A percentile compares a stretch with the other conserved stretches of the same genome.
Conservation (phyloP, 2,888 invertebrate genomes). For the Nemotelus nigrinus region DNA sequence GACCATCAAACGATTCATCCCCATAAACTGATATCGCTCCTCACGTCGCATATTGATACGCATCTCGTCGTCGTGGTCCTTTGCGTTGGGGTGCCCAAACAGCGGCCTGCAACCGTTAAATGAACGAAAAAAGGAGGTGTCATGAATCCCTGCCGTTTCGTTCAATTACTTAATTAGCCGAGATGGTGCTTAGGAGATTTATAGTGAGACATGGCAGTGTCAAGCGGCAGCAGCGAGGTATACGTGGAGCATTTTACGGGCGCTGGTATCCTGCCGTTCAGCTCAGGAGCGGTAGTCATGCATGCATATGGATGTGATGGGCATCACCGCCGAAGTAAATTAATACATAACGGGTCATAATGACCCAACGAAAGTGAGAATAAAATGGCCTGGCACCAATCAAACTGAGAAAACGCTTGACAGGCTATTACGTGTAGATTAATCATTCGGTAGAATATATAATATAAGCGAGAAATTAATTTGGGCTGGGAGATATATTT, state of each 20-base stretch:
- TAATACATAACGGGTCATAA: conserved; percentile 42
- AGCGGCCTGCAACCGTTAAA: not conserved
- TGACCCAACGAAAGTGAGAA: conserved; percentile 34
- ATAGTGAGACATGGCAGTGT: conserved; percentile 52
- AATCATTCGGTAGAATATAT: conserved; percentile 20
- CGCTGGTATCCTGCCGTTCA: conserved; percentile 18
- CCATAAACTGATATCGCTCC: conserved; percentile 22
- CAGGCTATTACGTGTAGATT: conserved; percentile 35
- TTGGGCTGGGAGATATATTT: not conserved
- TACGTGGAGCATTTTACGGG: conserved; percentile 34
- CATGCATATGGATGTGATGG: not conserved
- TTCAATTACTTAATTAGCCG: conserved; percentile 61
- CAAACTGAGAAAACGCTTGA: conserved; percentile 36
- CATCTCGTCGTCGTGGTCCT: not conserved
- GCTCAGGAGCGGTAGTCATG: not conserved
- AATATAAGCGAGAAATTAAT: conserved; percentile 15
- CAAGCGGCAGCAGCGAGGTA: conserved; percentile 51
- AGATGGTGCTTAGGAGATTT: conserved; percentile 56
- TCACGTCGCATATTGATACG: conserved; percentile 24
- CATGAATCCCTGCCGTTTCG: conserved; percentile 59
- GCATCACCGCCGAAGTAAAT: conserved; percentile 17
- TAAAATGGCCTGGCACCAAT: conserved; percentile 41
- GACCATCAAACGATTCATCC: conserved; percentile 19
- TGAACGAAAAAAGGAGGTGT: conserved; percentile 31
- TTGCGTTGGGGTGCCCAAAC: not conserved